Conservation (phyloP, 2,797 vertebrate genomes). For the Margarornis squamiger region DNA sequence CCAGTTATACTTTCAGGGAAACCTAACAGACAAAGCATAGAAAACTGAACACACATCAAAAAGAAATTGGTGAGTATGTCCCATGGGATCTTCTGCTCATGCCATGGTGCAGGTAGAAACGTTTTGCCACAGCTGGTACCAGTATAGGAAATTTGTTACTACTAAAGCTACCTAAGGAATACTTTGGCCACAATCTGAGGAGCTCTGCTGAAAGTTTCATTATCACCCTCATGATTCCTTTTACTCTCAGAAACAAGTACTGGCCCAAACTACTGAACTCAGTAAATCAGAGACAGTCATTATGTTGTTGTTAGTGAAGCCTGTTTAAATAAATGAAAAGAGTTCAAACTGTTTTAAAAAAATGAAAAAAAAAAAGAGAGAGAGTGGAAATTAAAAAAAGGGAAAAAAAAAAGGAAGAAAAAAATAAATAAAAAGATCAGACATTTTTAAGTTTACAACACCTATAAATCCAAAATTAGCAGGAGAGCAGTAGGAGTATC, state of each 20-base stretch:
- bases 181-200: background rate
- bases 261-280: background rate
- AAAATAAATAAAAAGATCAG: background rate
- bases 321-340: background rate
- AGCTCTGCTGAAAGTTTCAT: background rate
- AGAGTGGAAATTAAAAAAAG: background rate
- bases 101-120: background rate
- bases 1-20: background rate
- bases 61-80: background rate
- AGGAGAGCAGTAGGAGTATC: conserved; percentile 46
- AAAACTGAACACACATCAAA: background rate
- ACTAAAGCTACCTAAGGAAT: background rate
- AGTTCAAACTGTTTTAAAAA: background rate
- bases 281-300: background rate
- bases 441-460: conserved; percentile 15
- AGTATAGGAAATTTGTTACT: background rate
- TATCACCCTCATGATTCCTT: background rate
- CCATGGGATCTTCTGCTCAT: background rate
- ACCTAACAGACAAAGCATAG: background rate
- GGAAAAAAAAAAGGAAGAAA: background rate
- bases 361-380: too few relatives aligned
- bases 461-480: conserved; percentile 64
- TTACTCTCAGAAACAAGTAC: background rate
- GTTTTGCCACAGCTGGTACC: background rate
- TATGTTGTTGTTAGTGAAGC: background rate